Evolutionary conservation across 2,113 vertebrate species (phyloP), one percentile per base, ranked within the genome.

Genomic region (Xenus cinereus): DNA sequence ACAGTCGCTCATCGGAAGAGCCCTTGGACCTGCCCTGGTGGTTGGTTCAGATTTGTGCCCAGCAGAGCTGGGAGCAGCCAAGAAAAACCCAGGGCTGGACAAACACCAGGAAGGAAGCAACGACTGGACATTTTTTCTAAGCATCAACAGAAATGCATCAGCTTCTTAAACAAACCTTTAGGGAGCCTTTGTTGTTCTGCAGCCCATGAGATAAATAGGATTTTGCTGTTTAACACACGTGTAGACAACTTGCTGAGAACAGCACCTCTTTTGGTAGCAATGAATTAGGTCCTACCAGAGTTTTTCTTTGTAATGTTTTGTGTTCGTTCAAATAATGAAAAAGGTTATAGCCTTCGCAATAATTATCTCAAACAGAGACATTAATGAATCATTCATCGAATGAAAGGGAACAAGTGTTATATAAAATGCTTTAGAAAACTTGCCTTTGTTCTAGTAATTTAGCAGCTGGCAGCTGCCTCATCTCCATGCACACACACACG

Each of bases 351-450:
- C 28, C 54, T 39, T 84, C 20, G 1, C 64, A 95, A 87, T 87
- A 89, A 92, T 96, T 92, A 93, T 43, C 69, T 87, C 86, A 83
- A 93, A 96, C 45, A 89, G 53, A 92, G 48, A 54, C 54, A 95
- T 84, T 92, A 93, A 93, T 95, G 73, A 95, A 95, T 97, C 91
- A 95, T 95, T 97, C 84, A 93, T 93, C 74, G 89, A 96, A 93
- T 89, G 77, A 84, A 95, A 89, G 74, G 50, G 89, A 92, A 82
- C 77, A 87, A 95, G 45, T 78, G 35, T 89, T 92, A 73, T 18
- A 87, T 79, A 95, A 94, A 96, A 89, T 16, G 81, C 86, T 91
- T 91, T 87, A 35, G 87, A 97, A 93, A 94, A 89, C 45, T 93
- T 85, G 53, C 54, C 21, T 94, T 95, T 96, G 81, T 96, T 97